Base-by-base conservation (phyloP, 1,140 invertebrate species). In the Cydia fagiglandana region DNA sequence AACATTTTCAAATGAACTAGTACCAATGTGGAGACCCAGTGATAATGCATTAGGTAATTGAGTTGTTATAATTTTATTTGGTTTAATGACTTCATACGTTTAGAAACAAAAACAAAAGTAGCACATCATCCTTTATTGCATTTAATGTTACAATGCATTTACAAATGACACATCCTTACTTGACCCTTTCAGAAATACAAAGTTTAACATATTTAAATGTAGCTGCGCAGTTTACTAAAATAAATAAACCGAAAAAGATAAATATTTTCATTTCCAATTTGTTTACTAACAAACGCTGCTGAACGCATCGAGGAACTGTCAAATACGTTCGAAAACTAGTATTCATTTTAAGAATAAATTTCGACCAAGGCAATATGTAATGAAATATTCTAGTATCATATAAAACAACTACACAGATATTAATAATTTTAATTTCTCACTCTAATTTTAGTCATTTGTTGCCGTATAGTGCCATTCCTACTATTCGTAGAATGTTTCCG, bases 271-370 rank as follows among this genome's bases (percentile, higher is more conserved):
- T 61, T 61, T 61, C 20, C 10, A 24, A 61, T 61, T 24, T 61
- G 56, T 61, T 61, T 61, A 61, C 56, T 24, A 61, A 61, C 56
- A 61, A 61, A 61, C 15, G 15, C 17, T 61, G 20, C 56, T 61
- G 56, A 61, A 61, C 56, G 56, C 56, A 24, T 61, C 56, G 17
- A 9, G 56, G 2, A 61, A 24, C 56, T 61, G 56, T 61, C 56
- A 61, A 61, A 61, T 6, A 20, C 10, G 56, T 61, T 61, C 56
- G 56, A 24, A 61, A 61, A 61, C 56, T 61, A 20, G 9, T 24
- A 24, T 12, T 61, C 20, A 12, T 4, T 10, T 61, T 20, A 9
- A 2, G 9, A 12, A 24, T 61, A 0, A 10, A 20, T 9, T 24
- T 61, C 20, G 0, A 20, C 1, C 2, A 24, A 5, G 2, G 20